Evolutionary conservation across 2,888 invertebrate genomes (phyloP), one percentile per base, ranked within the genome.

Genomic region (Cylindroiulus punctatus): DNA sequence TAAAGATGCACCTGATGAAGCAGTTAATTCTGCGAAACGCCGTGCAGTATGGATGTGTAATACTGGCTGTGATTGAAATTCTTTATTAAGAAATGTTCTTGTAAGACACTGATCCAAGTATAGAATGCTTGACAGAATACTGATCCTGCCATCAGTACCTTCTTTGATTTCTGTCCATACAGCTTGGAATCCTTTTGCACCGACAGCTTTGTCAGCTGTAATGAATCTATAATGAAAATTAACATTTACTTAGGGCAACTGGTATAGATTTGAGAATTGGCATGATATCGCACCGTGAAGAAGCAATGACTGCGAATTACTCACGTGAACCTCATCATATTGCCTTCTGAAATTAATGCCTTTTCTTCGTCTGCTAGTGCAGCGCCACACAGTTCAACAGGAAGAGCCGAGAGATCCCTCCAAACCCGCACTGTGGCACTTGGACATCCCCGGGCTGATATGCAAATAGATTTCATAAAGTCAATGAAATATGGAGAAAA

Each of bases 121-220:
- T 36, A 81, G 17, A 17, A 81, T 5, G 36, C 36, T n/a, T 36
- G 5, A 26, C n/a, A 36, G n/a, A n/a, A n/a, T n/a, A n/a, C n/a
- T 0, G 81, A n/a, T n/a, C 42, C 19, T 57, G 30, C 17, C 14
- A 36, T 19, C 26, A 17, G n/a, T 86, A 88, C 91, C 91, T 87
- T 93, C 93, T 86, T 91, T 91, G 89, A 98, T 95, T 93, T 98
- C 98, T 87, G 98, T 98, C 98, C 98, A 98, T 86, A 97, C 94
- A 84, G 97, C 95, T 90, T 95, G 94, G 92, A 98, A 98, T 87
- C 98, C 98, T 91, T 95, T 94, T 89, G 96, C 96, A 88, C 98
- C 98, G 88, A 97, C 96, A 82, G 98, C 96, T 93, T 97, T 97
- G 91, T 97, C 97, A 88, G 98, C 97, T 90, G 97, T 96, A 91